Conservation (phyloP, 2,888 invertebrate species). For the Acholoe squamosa region DNA sequence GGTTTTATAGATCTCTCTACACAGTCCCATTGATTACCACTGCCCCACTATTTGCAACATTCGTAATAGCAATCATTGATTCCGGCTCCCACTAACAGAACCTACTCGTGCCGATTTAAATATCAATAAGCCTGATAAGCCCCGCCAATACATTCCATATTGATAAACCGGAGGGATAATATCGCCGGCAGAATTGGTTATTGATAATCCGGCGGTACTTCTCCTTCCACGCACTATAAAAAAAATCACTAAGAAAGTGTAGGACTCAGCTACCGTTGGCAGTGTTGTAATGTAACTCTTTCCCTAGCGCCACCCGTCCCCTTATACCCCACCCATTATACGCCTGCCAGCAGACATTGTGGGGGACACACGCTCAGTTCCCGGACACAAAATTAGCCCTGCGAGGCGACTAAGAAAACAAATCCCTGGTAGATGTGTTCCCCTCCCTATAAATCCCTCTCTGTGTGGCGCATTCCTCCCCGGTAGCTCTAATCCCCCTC, state of each 20-base stretch:
- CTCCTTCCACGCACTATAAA: neutral
- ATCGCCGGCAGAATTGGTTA: slow-evolving; percentile 45
- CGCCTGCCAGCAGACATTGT: too few species aligned
- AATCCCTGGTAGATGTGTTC: slow-evolving; percentile 25
- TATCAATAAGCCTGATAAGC: slow-evolving; percentile 41
- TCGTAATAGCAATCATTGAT: slow-evolving; percentile 51
- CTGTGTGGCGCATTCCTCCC: neutral
- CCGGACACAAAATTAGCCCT: slow-evolving; percentile 10
- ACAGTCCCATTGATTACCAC: slow-evolving; percentile 1
- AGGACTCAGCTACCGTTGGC: too few species aligned
- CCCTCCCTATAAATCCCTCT: slow-evolving; percentile 32
- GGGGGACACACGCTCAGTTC: neutral
- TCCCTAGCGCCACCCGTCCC: too few species aligned
- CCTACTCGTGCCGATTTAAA: slow-evolving; percentile 44
- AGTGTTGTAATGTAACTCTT: too few species aligned
- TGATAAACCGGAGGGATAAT: slow-evolving; percentile 15
- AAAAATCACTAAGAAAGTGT: neutral
- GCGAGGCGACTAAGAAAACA: slow-evolving; percentile 32
- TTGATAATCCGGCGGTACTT: slow-evolving; percentile 41
- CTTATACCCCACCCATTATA: too few species aligned
- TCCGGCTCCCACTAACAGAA: slow-evolving; percentile 20
- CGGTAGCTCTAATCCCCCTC: neutral
- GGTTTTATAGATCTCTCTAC: slow-evolving; percentile 41
- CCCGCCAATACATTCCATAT: slow-evolving; percentile 46
- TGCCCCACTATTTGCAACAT: slow-evolving; percentile 13